These are phyloP conservation scores for Suncus etruscus DNA, from an alignment of 2,113 vertebrate genomes.

Conservation along the genomic window DNA sequence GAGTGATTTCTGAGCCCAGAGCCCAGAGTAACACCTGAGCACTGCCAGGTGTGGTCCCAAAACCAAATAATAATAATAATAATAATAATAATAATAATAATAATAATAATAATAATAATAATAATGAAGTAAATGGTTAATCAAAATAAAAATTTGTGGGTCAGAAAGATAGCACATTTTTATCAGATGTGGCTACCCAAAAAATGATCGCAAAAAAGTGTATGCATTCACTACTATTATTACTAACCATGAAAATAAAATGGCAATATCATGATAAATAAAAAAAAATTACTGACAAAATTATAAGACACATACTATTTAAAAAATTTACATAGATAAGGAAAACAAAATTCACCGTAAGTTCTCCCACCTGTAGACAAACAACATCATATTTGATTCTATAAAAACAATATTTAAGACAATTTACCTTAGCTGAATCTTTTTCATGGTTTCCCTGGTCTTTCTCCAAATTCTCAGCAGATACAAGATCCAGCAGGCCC, in stretches of 20 bases:
- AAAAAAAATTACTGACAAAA: not conserved
- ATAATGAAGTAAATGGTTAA: not conserved
- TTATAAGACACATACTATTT: not conserved
- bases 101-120: not conserved
- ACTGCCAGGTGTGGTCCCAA: too few species aligned
- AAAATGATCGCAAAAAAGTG: too few species aligned
- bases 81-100: not conserved
- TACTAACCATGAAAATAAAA: conserved; percentile 2
- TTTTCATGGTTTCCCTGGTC: conserved; percentile 13
- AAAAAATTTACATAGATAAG: conserved; percentile 29
- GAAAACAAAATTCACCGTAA: not conserved
- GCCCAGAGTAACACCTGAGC: too few species aligned
- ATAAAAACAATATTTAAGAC: conserved; percentile 31
- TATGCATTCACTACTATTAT: not conserved
- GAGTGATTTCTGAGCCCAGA: too few species aligned
- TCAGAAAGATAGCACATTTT: too few species aligned
- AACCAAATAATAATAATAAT: not conserved
- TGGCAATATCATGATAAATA: too few species aligned
- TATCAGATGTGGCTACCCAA: too few species aligned
- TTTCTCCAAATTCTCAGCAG: conserved; percentile 56
- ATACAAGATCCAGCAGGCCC: conserved; percentile 69
- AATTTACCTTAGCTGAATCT: conserved; percentile 47
- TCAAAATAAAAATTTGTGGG: too few species aligned
- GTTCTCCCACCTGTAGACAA: not conserved
- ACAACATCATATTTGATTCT: not conserved